Evolutionary conservation across 2,113 vertebrate species (phyloP).

Genomic region (rat (Rattus norvegicus)): DNA sequence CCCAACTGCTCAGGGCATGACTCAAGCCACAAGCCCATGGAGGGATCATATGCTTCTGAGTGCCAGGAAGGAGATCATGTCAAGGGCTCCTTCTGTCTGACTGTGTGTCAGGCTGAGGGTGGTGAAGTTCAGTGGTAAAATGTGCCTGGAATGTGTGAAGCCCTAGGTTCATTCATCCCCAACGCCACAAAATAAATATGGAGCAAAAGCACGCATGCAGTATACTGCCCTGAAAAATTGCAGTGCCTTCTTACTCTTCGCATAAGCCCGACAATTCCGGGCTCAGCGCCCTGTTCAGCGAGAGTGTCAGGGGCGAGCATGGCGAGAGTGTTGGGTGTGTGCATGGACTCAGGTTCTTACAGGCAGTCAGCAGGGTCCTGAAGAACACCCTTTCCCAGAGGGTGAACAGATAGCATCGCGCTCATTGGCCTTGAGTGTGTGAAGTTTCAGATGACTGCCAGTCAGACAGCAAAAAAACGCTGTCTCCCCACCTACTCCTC

Average conservation of each 20-base stretch:
- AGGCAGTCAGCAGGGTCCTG: neutral
- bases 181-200: neutral
- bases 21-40: neutral
- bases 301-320: too few relatives aligned
- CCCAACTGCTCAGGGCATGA: neutral
- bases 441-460: neutral
- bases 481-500: neutral
- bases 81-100: neutral
- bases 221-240: neutral
- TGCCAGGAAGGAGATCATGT: neutral
- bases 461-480: neutral
- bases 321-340: too few relatives aligned
- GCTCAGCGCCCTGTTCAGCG: too few relatives aligned
- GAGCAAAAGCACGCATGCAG: neutral
- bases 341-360: neutral
- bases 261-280: neutral
- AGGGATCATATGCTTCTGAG: neutral
- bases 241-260: neutral
- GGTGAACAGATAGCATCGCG: neutral
- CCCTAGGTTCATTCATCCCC: neutral
- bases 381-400: conserved; percentile 5
- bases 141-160: neutral
- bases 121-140: neutral
- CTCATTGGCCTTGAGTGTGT: neutral
- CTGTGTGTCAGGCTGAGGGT: neutral